Evolutionary conservation across 2,888 invertebrate genomes (phyloP), one percentile per base, ranked within the genome.

Genomic region (Lepas anatifera): DNA sequence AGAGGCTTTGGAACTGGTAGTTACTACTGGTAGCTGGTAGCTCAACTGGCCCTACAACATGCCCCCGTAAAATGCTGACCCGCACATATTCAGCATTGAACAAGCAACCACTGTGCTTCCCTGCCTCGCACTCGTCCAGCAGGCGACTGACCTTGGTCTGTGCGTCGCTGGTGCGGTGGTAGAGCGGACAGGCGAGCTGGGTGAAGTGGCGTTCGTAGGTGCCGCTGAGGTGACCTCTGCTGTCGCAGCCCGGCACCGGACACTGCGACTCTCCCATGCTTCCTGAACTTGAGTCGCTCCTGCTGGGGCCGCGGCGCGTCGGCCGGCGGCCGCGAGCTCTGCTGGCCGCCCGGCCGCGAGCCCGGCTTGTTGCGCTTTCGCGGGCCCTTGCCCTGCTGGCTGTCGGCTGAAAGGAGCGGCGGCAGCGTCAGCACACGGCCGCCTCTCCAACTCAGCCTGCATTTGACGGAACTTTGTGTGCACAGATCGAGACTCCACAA

Each of bases 131-230:
- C n/a, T n/a, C n/a, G n/a, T n/a, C n/a, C n/a, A n/a, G n/a, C n/a
- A n/a, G n/a, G n/a, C n/a, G 35, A 68, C 75, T 72, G 79, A 85
- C 85, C 80, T 81, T 82, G 77, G 91, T 90, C 76, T 87, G 86
- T 68, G 86, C 86, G 35, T 87, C 85, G 13, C 89, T 87, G 75
- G 87, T 87, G 80, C 95, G 94, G 81, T 96, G 96, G 82, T 90
- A 97, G 69, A 88, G 78, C 2, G 96, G 96, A 77, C 97, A 97
- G 32, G 93, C 92, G 79, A 94, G 92, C 72, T 91, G 84, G 2
- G 94, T 90, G 79, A 94, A 92, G 81, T 97, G 97, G n/a, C 72
- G 68, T 16, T 76, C 75, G 69, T 73, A 72, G 1, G 67, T 39
- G 22, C 73, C 73, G 25, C 73, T 72, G 8, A 75, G 71, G 67